These are phyloP conservation scores for Bufo gargarizans DNA, from an alignment of 2,113 vertebrate species.

Conservation along the genomic window DNA sequence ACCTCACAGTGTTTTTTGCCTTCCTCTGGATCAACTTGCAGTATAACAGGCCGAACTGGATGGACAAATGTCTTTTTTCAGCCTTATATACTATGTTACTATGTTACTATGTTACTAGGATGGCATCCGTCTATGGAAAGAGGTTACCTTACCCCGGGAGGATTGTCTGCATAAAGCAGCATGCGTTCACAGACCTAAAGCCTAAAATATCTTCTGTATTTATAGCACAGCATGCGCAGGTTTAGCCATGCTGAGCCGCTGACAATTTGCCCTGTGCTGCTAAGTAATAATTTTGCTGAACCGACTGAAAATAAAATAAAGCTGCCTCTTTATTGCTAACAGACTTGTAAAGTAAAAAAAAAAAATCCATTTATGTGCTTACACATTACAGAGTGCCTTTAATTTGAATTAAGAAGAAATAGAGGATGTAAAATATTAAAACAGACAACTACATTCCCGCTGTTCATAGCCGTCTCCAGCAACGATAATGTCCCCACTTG, in stretches of 20 bases:
- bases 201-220: constrained; percentile 58
- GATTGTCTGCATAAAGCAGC: constrained; percentile 51
- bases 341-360: constrained; percentile 48
- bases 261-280: constrained; percentile 54
- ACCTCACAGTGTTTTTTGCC: too few species aligned
- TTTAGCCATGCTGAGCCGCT: constrained; percentile 58
- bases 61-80: too few species aligned
- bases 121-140: constrained; percentile 39
- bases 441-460: constrained; percentile 23
- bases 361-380: constrained; percentile 51
- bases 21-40: too few species aligned
- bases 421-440: constrained; percentile 55
- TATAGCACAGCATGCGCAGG: constrained; percentile 54
- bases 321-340: constrained; percentile 57
- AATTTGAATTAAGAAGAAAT: constrained; percentile 54
- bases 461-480: constrained; percentile 45
- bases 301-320: constrained; percentile 52
- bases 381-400: constrained; percentile 49
- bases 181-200: constrained; percentile 40
- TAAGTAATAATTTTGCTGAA: constrained; percentile 59
- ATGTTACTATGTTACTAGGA: neutral
- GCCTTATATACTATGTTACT: too few species aligned
- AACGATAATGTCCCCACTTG: constrained; percentile 18
- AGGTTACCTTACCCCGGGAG: constrained; percentile 49
- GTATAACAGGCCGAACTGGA: too few species aligned